These are phyloP conservation scores for Fragum fragum DNA, from an alignment of 2,888 invertebrate genomes.

Conservation along the genomic window DNA sequence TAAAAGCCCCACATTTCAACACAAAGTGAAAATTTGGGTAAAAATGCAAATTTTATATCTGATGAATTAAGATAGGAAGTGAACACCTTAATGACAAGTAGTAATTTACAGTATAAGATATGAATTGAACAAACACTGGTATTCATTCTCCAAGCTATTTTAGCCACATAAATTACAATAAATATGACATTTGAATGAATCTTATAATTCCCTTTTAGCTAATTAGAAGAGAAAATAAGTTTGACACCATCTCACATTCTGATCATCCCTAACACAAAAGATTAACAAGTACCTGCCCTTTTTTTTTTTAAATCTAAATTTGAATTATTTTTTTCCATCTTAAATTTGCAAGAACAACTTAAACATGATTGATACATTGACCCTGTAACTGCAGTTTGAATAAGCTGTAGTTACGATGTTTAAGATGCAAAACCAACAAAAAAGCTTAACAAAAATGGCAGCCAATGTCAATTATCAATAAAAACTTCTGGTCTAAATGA, in stretches of 20 bases:
- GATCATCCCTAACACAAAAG: too few relatives aligned
- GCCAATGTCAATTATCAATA: too few relatives aligned
- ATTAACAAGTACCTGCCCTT: not conserved
- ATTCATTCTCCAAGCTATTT: not conserved
- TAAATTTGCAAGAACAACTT: too few relatives aligned
- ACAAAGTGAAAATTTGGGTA: conserved; percentile 6
- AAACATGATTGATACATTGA: too few relatives aligned
- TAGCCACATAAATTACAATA: conserved; percentile 3
- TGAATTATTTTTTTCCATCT: too few relatives aligned
- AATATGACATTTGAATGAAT: conserved; percentile 6
- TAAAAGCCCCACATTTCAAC: conserved; percentile 3
- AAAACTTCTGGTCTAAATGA: too few relatives aligned
- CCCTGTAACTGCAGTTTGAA: too few relatives aligned
- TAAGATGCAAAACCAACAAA: too few relatives aligned
- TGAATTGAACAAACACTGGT: conserved; percentile 3
- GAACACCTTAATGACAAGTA: conserved; percentile 1
- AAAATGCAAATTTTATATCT: conserved; percentile 6
- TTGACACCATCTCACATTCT: not conserved
- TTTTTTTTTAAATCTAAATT: not conserved
- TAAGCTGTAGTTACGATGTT: too few relatives aligned
- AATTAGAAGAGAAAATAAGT: not conserved
- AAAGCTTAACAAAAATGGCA: too few relatives aligned
- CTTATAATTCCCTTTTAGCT: conserved; percentile 6
- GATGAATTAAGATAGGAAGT: conserved; percentile 3
- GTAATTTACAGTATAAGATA: conserved; percentile 3